phyloP scores from a whole-genome alignment of 2,113 vertebrate genomes.

The Budorcas taxicolor region DNA sequence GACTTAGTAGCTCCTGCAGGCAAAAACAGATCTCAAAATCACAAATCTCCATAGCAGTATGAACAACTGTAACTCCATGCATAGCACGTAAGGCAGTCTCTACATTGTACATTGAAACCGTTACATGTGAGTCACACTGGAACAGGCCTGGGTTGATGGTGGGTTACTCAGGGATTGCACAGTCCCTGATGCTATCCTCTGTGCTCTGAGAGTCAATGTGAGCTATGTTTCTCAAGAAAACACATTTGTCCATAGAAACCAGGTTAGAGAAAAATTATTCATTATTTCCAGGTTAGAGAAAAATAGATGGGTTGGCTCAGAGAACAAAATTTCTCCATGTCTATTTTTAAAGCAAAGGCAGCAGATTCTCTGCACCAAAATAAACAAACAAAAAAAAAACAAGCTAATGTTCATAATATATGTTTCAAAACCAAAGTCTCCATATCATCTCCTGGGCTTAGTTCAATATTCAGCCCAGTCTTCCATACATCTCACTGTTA shows the following conservation, averaged over 20 bases:
- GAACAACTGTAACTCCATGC: background rate
- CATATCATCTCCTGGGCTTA: background rate
- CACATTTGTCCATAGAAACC: background rate
- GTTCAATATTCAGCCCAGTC: background rate
- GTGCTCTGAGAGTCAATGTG: background rate
- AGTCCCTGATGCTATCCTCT: background rate
- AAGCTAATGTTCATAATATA: background rate
- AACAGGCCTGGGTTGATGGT: background rate
- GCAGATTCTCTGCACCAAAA: background rate
- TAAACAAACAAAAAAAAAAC: background rate
- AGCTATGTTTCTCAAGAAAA: background rate
- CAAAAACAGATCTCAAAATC: constrained; percentile 45
- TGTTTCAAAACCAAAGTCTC: constrained; percentile 32
- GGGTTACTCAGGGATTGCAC: background rate
- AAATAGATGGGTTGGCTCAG: background rate
- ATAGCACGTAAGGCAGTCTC: background rate
- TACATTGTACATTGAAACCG: background rate
- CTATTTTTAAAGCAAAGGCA: background rate
- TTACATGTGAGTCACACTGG: background rate
- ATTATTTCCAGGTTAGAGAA: constrained; percentile 5
- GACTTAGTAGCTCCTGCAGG: constrained; percentile 91
- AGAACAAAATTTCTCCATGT: background rate
- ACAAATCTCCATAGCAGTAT: background rate
- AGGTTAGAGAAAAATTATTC: constrained; percentile 4
- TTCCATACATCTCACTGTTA: background rate